These are phyloP conservation scores for Dicentrarchus labrax DNA, from an alignment of 2,113 vertebrate genomes.

Conservation along the genomic window DNA sequence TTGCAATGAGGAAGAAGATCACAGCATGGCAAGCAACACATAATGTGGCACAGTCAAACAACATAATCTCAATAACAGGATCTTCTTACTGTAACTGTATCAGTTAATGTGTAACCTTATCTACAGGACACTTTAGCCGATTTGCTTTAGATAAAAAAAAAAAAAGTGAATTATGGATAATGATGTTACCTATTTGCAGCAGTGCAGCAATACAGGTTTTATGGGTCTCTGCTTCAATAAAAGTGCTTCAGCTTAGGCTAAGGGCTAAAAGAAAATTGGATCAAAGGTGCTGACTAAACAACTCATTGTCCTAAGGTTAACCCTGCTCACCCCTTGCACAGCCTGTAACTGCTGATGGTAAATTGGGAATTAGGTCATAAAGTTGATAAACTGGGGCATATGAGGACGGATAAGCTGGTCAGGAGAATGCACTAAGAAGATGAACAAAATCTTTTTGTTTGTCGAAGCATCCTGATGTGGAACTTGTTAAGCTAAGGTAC, in stretches of 20 bases:
- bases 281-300: conserved; percentile 73
- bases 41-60: conserved; percentile 58
- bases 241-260: conserved; percentile 43
- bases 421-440: conserved; percentile 15
- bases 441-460: conserved; percentile 6
- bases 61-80: conserved; percentile 45
- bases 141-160: conserved; percentile 33
- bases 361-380: conserved; percentile 64
- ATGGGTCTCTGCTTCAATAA: conserved; percentile 60
- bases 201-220: conserved; percentile 58
- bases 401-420: background rate
- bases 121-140: conserved; percentile 33
- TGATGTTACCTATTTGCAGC: conserved; percentile 59
- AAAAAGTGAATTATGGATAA: conserved; percentile 67
- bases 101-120: conserved; percentile 55
- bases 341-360: conserved; percentile 46
- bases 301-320: conserved; percentile 62
- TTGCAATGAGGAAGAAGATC: conserved; percentile 56
- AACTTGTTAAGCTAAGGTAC: conserved; percentile 11
- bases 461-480: background rate
- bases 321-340: conserved; percentile 43
- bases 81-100: conserved; percentile 43
- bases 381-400: conserved; percentile 50
- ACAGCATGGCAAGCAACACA: conserved; percentile 60
- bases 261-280: conserved; percentile 66